A percentile compares a stretch with the other conserved stretches of the same genome.
Evolutionary conservation across 2,797 vertebrate species (phyloP).

Genomic region (Carduelis carduelis): DNA sequence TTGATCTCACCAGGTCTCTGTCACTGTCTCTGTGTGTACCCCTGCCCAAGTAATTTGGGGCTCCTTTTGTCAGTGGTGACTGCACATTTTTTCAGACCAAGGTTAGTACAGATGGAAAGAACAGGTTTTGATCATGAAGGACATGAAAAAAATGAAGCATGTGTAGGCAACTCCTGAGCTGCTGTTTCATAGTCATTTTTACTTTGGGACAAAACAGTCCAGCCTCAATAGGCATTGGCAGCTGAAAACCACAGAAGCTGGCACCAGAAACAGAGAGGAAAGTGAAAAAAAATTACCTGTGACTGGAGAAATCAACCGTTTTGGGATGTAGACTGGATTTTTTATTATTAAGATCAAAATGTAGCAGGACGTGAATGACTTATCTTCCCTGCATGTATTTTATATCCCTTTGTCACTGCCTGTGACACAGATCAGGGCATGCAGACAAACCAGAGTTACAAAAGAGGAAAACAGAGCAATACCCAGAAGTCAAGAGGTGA

Average conservation of each 20-base stretch:
- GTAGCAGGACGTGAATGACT: not conserved
- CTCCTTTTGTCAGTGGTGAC: not conserved
- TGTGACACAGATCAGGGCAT: not conserved
- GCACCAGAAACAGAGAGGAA: not conserved
- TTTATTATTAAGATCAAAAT: not conserved
- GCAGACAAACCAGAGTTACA: not conserved
- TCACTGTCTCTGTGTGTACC: not conserved
- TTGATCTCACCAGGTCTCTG: not conserved
- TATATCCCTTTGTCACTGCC: not conserved
- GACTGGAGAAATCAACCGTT: not conserved
- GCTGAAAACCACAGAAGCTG: not conserved
- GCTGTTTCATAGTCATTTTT: not conserved
- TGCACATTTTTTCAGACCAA: not conserved
- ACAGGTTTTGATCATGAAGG: not conserved
- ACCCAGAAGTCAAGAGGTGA: not conserved
- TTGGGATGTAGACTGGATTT: not conserved
- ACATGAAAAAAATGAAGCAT: not conserved
- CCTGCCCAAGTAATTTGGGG: not conserved
- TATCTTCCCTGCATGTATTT: not conserved
- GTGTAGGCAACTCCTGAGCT: not conserved
- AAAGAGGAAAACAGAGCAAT: not conserved
- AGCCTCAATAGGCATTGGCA: not conserved
- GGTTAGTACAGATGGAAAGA: not conserved
- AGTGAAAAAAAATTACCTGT: not conserved
- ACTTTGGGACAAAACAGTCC: not conserved